Evolutionary conservation across 2,888 invertebrate species (phyloP), one percentile per base, ranked within the genome.

Genomic region (Caenorhabditis angaria): DNA sequence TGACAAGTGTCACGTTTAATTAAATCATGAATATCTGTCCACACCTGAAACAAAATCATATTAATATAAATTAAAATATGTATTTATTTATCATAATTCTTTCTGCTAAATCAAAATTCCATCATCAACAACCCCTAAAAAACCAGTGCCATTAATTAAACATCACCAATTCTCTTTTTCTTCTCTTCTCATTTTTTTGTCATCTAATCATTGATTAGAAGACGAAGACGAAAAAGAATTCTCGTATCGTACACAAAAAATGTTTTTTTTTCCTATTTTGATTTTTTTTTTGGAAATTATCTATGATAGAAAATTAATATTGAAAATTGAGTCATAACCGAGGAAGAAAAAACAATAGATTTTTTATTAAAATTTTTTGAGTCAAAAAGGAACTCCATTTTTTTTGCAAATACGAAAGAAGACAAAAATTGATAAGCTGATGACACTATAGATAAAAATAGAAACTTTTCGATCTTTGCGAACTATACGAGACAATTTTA

Each of bases 71-170:
- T 10, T 10, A 35, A 35, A 35, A 14, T 35, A 35, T 35, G 35
- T 35, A 35, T 35, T 35, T 14, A 14, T 35, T 10, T 10, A 35
- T 35, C 8, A 35, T 35, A 10, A 10, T 35, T 35, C 35, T 35
- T 35, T 6, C 14, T 14, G 6, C 50, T 50, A 50, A 50, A 50
- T 50, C 24, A 20, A 50, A 50, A 50, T 24, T 50, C 24, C 50
- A 24, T 24, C 22, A 50, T 22, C 24, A 50, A 50, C 22, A n/a
- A n/a, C 22, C 50, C 50, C 22, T 6, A 25, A 70, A 70, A 70
- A 70, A 70, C 70, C 70, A 70, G 70, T 70, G 70, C 63, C 70
- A 70, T 70, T 70, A 70, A 66, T 70, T 70, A 65, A 70, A 65
- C 65, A 64, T 61, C 65, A 64, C 60, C 54, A 63, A 50, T 50